Evolutionary conservation across 2,888 invertebrate genomes (phyloP).

Genomic region (Bembecia ichneumoniformis): DNA sequence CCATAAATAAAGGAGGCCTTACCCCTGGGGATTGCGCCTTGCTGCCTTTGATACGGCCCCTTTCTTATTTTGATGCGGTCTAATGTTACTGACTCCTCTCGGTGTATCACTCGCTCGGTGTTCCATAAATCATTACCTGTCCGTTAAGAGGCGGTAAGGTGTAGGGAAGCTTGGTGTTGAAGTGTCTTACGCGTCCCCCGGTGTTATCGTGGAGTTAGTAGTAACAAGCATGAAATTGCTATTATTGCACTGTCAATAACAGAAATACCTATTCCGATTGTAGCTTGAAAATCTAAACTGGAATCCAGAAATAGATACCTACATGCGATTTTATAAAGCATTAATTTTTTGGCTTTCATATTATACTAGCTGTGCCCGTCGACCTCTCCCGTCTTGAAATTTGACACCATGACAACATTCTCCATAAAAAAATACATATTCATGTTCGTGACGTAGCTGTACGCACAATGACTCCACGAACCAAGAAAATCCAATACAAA

Average conservation of each 20-base stretch:
- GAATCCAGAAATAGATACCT: no score
- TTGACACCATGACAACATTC: no score
- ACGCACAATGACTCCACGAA: no score
- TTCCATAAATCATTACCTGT: constrained; percentile 65
- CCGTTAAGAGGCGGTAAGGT: constrained; percentile 11
- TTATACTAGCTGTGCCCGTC: no score
- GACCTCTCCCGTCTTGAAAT: no score
- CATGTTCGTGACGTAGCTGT: no score
- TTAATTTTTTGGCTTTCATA: no score
- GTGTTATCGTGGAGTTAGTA: neutral
- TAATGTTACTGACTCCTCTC: constrained; percentile 39
- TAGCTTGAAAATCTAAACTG: no score
- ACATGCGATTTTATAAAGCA: no score
- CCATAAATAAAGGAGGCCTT: constrained; percentile 61
- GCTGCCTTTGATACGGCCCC: constrained; percentile 67
- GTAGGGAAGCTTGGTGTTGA: constrained; percentile 13
- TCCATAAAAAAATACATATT: no score
- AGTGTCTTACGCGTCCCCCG: constrained; percentile 7
- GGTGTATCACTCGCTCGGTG: constrained; percentile 50
- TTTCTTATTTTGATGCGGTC: constrained; percentile 66
- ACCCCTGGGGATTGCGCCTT: constrained; percentile 54
- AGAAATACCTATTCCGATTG: neutral
- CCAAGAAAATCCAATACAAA: no score
- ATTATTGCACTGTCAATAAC: neutral
- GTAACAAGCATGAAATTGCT: neutral